A percentile compares a stretch with the other conserved stretches of the same genome.
Evolutionary conservation across 1,140 invertebrate genomes (phyloP).

Genomic region (Druon quercuslanigerum): DNA sequence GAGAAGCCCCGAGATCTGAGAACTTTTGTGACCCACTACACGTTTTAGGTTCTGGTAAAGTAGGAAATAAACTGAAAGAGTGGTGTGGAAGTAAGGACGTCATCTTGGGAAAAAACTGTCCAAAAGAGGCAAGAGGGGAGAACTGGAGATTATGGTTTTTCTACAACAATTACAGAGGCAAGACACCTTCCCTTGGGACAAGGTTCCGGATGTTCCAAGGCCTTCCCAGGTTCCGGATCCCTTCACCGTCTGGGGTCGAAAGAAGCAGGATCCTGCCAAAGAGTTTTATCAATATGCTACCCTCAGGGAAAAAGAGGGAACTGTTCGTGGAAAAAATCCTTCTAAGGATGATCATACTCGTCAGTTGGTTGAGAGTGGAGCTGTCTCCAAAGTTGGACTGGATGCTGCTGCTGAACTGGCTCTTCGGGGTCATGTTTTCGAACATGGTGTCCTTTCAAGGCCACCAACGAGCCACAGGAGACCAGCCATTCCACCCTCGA

Average conservation of each 20-base stretch:
- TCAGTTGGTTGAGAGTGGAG: conserved; percentile 68
- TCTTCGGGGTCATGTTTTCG: conserved; percentile 68
- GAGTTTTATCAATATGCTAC: conserved; percentile 72
- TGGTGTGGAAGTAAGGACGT: conserved; percentile 67
- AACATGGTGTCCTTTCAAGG: conserved; percentile 67
- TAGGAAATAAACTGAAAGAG: conserved; percentile 41
- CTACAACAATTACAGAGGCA: conserved; percentile 81
- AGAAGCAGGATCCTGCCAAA: conserved; percentile 70
- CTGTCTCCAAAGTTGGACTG: conserved; percentile 67
- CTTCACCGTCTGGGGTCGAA: conserved; percentile 86
- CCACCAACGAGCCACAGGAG: conserved; percentile 61
- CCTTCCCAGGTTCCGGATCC: conserved; percentile 88
- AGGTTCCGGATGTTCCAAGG: conserved; percentile 87
- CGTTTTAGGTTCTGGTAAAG: conserved; percentile 24
- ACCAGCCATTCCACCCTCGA: conserved; percentile 61
- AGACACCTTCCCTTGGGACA: conserved; percentile 86
- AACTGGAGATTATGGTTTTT: conserved; percentile 45
- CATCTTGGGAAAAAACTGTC: conserved; percentile 34
- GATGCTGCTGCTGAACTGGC: conserved; percentile 70
- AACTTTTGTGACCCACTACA: conserved; percentile 14
- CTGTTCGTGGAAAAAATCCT: conserved; percentile 64
- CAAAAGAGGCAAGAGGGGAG: conserved; percentile 36
- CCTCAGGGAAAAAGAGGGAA: conserved; percentile 66
- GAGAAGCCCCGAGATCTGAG: not conserved
- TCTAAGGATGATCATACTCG: conserved; percentile 68